Evolutionary conservation across 2,888 invertebrate genomes (phyloP).

Genomic region (Parapristionchus giblindavisi): DNA sequence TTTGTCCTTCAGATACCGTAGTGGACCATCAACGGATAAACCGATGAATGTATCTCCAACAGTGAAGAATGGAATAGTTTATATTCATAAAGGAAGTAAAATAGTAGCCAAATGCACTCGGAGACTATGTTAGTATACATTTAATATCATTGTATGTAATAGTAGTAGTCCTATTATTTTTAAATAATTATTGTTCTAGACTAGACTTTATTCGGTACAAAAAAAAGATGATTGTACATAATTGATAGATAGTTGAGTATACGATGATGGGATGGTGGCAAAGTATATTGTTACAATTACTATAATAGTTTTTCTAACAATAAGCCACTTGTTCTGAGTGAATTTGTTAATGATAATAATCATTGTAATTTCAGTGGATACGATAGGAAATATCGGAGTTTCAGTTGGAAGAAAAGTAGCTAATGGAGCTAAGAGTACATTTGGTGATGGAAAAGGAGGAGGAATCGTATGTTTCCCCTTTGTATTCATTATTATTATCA

Average conservation of each 20-base stretch:
- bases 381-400: slow-evolving; percentile 78
- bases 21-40: slow-evolving; percentile 62
- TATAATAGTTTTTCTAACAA: background rate
- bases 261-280: background rate
- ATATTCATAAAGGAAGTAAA: slow-evolving; percentile 78
- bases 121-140: slow-evolving; percentile 74
- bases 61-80: slow-evolving; percentile 76
- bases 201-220: no score
- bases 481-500: background rate
- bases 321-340: background rate
- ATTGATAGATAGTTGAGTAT: background rate
- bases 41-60: slow-evolving; percentile 74
- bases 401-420: slow-evolving; percentile 78
- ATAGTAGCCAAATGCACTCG: slow-evolving; percentile 79
- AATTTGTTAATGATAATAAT: background rate
- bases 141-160: background rate
- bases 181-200: background rate
- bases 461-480: slow-evolving; percentile 46
- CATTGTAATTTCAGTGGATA: slow-evolving; percentile 70
- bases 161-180: background rate
- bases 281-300: background rate
- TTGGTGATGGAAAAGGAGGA: slow-evolving; percentile 66
- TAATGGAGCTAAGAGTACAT: slow-evolving; percentile 73
- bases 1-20: slow-evolving; percentile 42
- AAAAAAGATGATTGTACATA: no score